Base-by-base conservation (phyloP, 1,140 invertebrate species). In the Trachymyrmex septentrionalis region DNA sequence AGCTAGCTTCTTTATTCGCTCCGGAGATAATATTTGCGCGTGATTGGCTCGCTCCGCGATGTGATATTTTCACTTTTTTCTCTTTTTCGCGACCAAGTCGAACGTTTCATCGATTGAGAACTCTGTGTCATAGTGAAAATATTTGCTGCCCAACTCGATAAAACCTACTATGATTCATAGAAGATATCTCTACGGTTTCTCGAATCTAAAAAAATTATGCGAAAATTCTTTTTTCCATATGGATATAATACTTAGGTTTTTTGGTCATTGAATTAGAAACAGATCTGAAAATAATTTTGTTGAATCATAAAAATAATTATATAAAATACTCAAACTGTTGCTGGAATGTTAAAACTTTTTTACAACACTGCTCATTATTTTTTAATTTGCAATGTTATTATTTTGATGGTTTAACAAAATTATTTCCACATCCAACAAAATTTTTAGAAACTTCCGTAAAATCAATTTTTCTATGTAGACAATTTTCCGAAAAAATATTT, bases 21-120 rank as follows among this genome's bases (percentile, higher is more conserved):
- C 16, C 21, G 78, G 30, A 78, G 86, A 93, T 93, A 94, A 93
- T 92, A 92, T 93, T 93, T 92, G 89, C 82, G 73, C 90, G 92
- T 89, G 92, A 93, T 94, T 93, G 90, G 90, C 92, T 89, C 73
- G 53, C 53, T 50, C 27, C 57, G 19, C 57, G 34, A 53, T 24
- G 38, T 27, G 21, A 55, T 69, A 71, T 81, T 82, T 84, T 66
- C 66, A 48, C 48, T 69, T 14, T 66, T 48, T 69, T 69, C 24
- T 66, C 24, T 69, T 38, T 66, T 69, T 34, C 53, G 50, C 48
- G 75, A 44, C 12, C 27, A 16, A n/a, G 38, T 66, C 84, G 63
- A 66, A 21, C 34, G 57, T 19, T 44, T 21, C 69, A 34, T 71
- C 84, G 69, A 57, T 59, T 44, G 64, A 71, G 64, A 55, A 69